phyloP scores from a whole-genome alignment of 2,797 vertebrate species.

The Moxostoma hubbsi region DNA sequence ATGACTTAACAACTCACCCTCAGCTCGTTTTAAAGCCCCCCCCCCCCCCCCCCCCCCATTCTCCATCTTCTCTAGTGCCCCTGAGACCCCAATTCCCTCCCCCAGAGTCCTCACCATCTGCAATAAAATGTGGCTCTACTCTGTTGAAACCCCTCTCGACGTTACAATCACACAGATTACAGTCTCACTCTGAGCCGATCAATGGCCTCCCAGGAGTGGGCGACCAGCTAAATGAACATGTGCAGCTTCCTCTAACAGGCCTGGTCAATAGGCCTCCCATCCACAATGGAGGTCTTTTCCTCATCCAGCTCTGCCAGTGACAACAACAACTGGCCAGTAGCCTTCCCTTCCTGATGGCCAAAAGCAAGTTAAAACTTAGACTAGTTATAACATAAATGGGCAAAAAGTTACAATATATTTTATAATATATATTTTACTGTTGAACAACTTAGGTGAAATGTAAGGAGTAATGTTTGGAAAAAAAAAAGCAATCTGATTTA shows the following conservation, averaged over 20 bases:
- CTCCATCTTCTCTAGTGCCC: conserved; percentile 45
- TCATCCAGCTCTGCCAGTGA: not conserved
- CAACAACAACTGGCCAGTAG: not conserved
- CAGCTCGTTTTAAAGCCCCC: conserved; percentile 43
- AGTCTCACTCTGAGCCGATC: conserved; percentile 57
- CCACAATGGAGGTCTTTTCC: conserved; percentile 30
- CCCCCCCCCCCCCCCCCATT: conserved; percentile 47
- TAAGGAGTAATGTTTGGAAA: no score
- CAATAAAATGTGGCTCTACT: conserved; percentile 46
- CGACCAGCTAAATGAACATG: conserved; percentile 59
- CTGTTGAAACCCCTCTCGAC: conserved; percentile 23
- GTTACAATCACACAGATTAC: conserved; percentile 57
- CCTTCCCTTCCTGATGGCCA: conserved; percentile 4
- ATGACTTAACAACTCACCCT: conserved; percentile 58
- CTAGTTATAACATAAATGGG: no score
- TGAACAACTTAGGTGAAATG: no score
- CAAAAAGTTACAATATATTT: no score
- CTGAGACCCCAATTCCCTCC: conserved; percentile 47
- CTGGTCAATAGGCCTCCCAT: conserved; percentile 55
- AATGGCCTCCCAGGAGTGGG: conserved; percentile 56
- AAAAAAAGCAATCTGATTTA: no score
- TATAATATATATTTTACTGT: no score
- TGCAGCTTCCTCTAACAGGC: conserved; percentile 54
- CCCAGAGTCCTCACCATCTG: conserved; percentile 43
- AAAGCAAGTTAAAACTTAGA: no score